Base-by-base conservation (phyloP, 2,797 vertebrate species). In the Parauchenoglanis ngamensis region DNA sequence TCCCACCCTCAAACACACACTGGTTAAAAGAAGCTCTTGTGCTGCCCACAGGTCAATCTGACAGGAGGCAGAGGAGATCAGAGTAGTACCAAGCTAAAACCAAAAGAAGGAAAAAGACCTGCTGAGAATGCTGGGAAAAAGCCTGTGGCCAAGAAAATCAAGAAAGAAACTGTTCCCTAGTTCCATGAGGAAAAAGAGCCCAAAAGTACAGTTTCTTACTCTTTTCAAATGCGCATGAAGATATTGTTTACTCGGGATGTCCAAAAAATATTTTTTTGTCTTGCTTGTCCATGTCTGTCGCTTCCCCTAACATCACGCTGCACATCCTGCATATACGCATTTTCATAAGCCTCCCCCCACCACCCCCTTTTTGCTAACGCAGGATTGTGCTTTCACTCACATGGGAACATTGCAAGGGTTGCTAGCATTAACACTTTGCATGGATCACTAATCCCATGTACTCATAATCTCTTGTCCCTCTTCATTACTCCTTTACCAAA, bases 131-230 rank as follows among this genome's bases (percentile, higher is more conserved):
- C 40, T 85, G 94, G 85, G 92, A 94, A 93, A 81, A 87, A 89
- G 87, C 89, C 92, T 6, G 89, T 88, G 90, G 86, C 95, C 93
- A 99, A 98, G 96, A 98, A 96, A 94, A 83, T 85, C 92, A 96
- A 96, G 95, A 91, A 63, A 90, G 87, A 79, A 81, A 91, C 86
- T 73, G 89, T 89, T 89, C 89, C 85, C 59, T 95, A 94, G 91
- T 85, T 76, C 89, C 73, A 92, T 88, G 92, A 76, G 35, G 72
- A 61, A 94, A 89, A 89, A 92, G 90, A 87, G 84, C 56, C 79
- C 86, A 89, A 92, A 96, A 95, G 95, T 96, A 95, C 93, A 92
- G 93, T 95, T 90, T 82, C 85, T 91, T 88, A 88, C 91, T 93
- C 17, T 86, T 91, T 75, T 85, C 44, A 83, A 83, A 76, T 85